Evolutionary conservation across 2,888 invertebrate species (phyloP), one percentile per base, ranked within the genome.

Genomic region (Argyra leucocephala): DNA sequence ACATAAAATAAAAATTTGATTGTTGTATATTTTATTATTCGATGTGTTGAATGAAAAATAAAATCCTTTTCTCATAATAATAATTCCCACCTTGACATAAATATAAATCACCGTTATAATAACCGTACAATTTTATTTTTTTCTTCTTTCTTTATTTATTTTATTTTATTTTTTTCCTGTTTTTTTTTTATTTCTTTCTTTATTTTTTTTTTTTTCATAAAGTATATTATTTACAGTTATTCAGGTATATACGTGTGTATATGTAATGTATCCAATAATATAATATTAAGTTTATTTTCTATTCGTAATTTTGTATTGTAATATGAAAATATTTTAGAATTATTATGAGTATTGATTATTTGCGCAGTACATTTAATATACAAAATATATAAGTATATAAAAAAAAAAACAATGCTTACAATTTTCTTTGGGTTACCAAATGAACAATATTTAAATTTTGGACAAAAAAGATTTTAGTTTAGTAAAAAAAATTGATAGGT

Each of bases 81-180:
- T 48, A 48, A 48, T 48, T 48, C 48, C 48, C 48, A 48, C 48
- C 48, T 48, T 48, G 48, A 48, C 48, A 48, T 48, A 48, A 48
- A 48, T 48, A 48, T 48, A 48, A 48, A 48, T 48, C 48, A 48
- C 48, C 48, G 48, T 48, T n/a, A 48, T 48, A 48, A 48, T 48
- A 48, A 48, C 48, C 48, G 48, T 48, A 48, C 48, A 48, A 48
- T 48, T 48, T 48, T 48, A 48, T 18, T 48, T 48, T 48, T 48
- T 12, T 37, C 12, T 18, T 18, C 15, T 18, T 48, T 48, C n/a
- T 48, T 48, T 48, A 1, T n/a, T 18, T 48, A 31, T 31, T 6
- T 31, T 31, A 4, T 48, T 48, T n/a, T 5, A 5, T n/a, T 48
- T 18, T n/a, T n/a, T n/a, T n/a, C n/a, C n/a, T n/a, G 1, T 48